Base-by-base conservation (phyloP, 1,140 invertebrate genomes). In the Procambarus virginalis region DNA sequence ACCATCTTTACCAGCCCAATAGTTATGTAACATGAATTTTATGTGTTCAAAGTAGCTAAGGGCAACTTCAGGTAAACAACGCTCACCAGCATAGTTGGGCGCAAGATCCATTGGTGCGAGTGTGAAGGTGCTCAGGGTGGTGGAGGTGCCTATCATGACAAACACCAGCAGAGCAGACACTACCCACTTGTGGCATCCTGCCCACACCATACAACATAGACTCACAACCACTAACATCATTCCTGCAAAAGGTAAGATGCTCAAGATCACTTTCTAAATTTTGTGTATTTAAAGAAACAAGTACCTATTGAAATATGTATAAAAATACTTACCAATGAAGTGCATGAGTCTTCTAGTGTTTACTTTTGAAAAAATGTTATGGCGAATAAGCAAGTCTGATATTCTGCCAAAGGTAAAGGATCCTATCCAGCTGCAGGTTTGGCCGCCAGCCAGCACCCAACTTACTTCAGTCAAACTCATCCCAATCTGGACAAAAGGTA, bases 61-160 rank as follows among this genome's bases (percentile, higher is more conserved):
- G 1, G 34, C 34, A 34, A 34, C 34, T 34, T 34, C 34, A 34
- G 34, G 34, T 34, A 34, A 34, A 68, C 68, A 73, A 2, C 14
- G 70, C 86, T 80, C 3, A 87, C 88, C 88, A 22, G 82, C 88
- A 84, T 78, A 89, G 88, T 89, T 89, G 0, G 88, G 88, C 9
- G 88, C 81, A 46, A 89, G 46, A 75, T 89, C 88, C 88, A 89
- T 84, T 17, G 88, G 88, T 1, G 81, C 34, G 34, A 89, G 88
- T 6, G 81, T 78, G 58, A 78, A 84, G 81, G 88, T 68, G 20
- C 70, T 79, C 45, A 89, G 73, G 9, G 81, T 78, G 76, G 51
- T 34, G 9, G 88, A 60, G 58, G 34, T 51, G 3, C 88, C 88
- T 0, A 78, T 70, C 81, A 84, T 84, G 17, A 79, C 20, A 2